Conservation (phyloP, 2,888 invertebrate genomes). For the Amiota mariae region DNA sequence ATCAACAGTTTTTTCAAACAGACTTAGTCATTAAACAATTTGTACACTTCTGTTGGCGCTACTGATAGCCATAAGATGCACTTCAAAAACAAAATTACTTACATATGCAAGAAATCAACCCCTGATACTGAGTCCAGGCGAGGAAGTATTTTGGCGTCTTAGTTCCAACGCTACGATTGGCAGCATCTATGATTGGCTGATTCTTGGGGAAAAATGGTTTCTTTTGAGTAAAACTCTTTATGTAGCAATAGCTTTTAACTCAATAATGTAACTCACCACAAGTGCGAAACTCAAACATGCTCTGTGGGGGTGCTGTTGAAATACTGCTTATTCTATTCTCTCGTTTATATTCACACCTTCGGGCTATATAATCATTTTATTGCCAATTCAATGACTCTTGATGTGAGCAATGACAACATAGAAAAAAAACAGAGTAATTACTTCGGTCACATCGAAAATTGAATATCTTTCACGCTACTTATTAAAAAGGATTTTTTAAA, state of each 20-base stretch:
- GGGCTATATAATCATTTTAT: constrained; percentile 68
- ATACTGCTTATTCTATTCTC: background rate
- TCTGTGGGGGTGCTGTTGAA: background rate
- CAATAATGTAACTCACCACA: constrained; percentile 14
- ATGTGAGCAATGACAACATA: constrained; percentile 41
- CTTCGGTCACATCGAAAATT: too few species aligned
- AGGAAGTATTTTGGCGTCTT: background rate
- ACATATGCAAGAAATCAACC: background rate
- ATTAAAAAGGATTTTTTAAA: too few species aligned
- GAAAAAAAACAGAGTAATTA: background rate
- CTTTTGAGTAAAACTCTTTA: constrained; percentile 29
- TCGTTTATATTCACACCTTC: constrained; percentile 59
- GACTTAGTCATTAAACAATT: too few species aligned
- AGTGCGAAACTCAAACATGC: constrained; percentile 8
- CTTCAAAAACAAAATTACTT: background rate
- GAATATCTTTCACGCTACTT: too few species aligned
- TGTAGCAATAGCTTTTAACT: background rate
- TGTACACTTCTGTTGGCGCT: background rate
- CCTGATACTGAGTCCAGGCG: background rate
- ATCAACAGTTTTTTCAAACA: too few species aligned
- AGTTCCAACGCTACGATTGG: background rate
- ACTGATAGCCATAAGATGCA: background rate
- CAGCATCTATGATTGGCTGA: constrained; percentile 14
- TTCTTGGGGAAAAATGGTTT: constrained; percentile 36
- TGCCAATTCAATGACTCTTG: constrained; percentile 66